phyloP scores from a whole-genome alignment of 2,797 vertebrate genomes.

The Nothura maculosa region DNA sequence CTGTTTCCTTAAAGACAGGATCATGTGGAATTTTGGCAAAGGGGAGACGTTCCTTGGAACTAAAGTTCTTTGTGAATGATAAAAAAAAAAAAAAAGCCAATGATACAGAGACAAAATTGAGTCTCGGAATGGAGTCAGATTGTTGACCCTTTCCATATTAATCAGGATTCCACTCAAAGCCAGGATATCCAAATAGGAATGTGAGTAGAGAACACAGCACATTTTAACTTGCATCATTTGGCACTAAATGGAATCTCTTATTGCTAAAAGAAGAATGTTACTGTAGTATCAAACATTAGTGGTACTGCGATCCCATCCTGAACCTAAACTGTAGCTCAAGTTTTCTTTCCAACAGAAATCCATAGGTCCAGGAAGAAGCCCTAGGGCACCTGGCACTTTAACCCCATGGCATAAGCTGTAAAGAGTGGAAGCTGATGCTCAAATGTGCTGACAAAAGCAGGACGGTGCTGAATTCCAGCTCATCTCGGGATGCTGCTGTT shows the following conservation, averaged over 20 bases:
- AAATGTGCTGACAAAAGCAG: background rate
- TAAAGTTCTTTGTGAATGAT: constrained; percentile 53
- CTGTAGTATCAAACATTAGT: constrained; percentile 28
- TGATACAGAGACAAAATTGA: constrained; percentile 21
- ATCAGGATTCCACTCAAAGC: background rate
- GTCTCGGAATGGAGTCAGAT: constrained; percentile 1
- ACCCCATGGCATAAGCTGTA: fast-evolving
- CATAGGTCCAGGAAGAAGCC: background rate
- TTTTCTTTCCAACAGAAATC: background rate
- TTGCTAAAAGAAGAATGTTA: constrained; percentile 53
- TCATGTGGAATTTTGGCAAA: constrained; percentile 65
- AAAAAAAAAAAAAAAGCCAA: constrained; percentile 6
- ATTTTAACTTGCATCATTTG: constrained; percentile 62
- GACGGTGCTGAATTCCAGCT: background rate
- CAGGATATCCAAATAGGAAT: constrained; percentile 61
- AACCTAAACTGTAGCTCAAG: background rate
- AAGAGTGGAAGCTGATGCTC: constrained; percentile 5
- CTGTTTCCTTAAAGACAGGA: constrained; percentile 54
- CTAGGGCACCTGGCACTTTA: background rate
- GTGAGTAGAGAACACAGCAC: constrained; percentile 50
- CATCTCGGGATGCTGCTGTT: background rate
- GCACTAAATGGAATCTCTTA: background rate
- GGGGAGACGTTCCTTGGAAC: constrained; percentile 47
- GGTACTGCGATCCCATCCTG: background rate
- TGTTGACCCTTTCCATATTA: constrained; percentile 36